These are phyloP conservation scores for Mesopsocus fuscifrons DNA, from an alignment of 2,888 invertebrate genomes.

Conservation along the genomic window DNA sequence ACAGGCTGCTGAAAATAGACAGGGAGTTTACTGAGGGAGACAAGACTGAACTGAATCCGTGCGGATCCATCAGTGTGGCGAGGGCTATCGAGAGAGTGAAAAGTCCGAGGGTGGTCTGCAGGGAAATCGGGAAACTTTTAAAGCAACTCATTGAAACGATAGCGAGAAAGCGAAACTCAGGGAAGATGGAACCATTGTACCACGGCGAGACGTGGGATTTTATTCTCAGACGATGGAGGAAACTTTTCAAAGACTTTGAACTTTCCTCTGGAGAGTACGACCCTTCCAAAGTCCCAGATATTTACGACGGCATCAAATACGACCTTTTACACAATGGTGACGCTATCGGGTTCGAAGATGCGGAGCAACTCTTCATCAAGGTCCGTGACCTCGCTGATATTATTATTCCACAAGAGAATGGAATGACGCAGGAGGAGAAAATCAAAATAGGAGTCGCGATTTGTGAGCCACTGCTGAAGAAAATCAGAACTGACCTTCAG, in stretches of 20 bases:
- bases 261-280: constrained; percentile 32
- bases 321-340: constrained; percentile 39
- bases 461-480: constrained; percentile 36
- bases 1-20: constrained; percentile 31
- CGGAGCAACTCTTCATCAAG: constrained; percentile 31
- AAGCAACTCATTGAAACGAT: constrained; percentile 28
- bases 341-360: constrained; percentile 27
- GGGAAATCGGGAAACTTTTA: constrained; percentile 30
- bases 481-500: constrained; percentile 35
- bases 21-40: constrained; percentile 30
- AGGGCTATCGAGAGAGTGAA: constrained; percentile 34
- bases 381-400: constrained; percentile 41
- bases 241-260: constrained; percentile 37
- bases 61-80: constrained; percentile 29
- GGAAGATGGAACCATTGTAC: constrained; percentile 29
- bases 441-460: constrained; percentile 38
- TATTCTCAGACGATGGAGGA: constrained; percentile 35
- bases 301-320: constrained; percentile 47
- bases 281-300: constrained; percentile 43
- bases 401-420: constrained; percentile 44
- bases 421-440: constrained; percentile 37
- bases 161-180: constrained; percentile 23
- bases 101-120: constrained; percentile 36
- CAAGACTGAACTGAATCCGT: constrained; percentile 30
- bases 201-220: constrained; percentile 42